phyloP scores from a whole-genome alignment of 2,888 invertebrate species.

The Pantelozetes paolii region DNA sequence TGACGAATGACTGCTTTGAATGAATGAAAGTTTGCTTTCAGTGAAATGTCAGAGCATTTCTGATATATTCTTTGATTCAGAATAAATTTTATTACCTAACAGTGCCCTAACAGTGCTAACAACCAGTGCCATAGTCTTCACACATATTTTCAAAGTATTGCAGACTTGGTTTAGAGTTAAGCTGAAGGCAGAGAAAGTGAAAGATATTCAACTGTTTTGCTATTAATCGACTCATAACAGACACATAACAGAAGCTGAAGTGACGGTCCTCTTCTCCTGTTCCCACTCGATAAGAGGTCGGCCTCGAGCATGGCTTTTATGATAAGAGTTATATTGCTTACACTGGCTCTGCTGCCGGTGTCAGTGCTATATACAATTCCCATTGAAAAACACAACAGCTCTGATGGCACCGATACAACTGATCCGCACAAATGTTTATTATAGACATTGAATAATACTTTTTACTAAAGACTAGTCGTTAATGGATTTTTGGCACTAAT shows the following conservation, averaged over 20 bases:
- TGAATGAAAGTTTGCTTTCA: too few species aligned
- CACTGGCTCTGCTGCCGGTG: neutral
- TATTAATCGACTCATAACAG: too few species aligned
- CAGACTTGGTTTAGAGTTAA: constrained; percentile 8
- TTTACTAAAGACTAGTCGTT: too few species aligned
- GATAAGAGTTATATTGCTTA: constrained; percentile 11
- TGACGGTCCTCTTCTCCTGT: constrained; percentile 31
- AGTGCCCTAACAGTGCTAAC: constrained; percentile 1
- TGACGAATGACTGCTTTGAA: too few species aligned
- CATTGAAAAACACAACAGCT: constrained; percentile 2
- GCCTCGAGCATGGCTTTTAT: constrained; percentile 29
- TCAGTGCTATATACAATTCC: neutral
- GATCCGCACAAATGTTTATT: constrained; percentile 12
- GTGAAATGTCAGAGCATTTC: too few species aligned
- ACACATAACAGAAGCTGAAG: constrained; percentile 18
- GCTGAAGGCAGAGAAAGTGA: neutral
- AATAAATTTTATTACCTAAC: constrained; percentile 10
- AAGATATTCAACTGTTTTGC: neutral
- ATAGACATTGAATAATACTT: constrained; percentile 12
- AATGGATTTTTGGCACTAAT: constrained; percentile 21
- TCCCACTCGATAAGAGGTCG: constrained; percentile 31
- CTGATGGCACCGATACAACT: constrained; percentile 18
- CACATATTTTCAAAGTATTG: neutral
- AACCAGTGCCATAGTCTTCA: neutral
- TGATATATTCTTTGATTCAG: neutral